Percentiles rank a stretch among this genome's conserved stretches.
Conservation (phyloP, 2,113 vertebrate genomes). For the Excalfactoria chinensis region DNA sequence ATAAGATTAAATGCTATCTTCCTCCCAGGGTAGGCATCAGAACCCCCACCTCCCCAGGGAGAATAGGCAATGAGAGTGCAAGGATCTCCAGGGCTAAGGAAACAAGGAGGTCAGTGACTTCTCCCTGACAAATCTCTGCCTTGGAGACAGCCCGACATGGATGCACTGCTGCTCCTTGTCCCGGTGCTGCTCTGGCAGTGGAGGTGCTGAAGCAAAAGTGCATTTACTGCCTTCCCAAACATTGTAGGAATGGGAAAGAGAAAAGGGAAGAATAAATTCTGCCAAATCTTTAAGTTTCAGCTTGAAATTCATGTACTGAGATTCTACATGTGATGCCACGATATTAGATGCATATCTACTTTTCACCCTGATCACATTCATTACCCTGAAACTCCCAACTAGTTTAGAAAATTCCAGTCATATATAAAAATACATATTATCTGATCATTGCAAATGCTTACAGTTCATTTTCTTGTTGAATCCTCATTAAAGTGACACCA, state of each 20-base stretch:
- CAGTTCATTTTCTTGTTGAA: neutral
- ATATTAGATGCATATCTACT: neutral
- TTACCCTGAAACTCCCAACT: neutral
- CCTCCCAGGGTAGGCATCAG: neutral
- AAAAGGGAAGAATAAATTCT: neutral
- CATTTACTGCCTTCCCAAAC: neutral
- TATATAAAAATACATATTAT: neutral
- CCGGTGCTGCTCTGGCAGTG: neutral
- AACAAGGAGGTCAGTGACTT: conserved; percentile 16
- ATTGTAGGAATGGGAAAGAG: neutral
- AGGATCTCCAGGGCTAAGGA: neutral
- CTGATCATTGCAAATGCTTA: neutral
- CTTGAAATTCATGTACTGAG: neutral
- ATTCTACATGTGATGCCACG: neutral
- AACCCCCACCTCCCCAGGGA: neutral
- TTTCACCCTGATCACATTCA: neutral
- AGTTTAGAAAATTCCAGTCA: neutral
- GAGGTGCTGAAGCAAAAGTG: neutral
- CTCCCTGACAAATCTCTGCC: neutral
- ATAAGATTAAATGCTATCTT: conserved; percentile 42
- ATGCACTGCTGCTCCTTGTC: neutral
- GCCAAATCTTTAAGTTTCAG: neutral
- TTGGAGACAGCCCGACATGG: neutral
- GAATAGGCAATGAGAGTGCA: neutral
- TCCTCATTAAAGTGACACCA: neutral